Evolutionary conservation across 2,888 invertebrate species (phyloP).

Genomic region (Himalopsyche anomala): DNA sequence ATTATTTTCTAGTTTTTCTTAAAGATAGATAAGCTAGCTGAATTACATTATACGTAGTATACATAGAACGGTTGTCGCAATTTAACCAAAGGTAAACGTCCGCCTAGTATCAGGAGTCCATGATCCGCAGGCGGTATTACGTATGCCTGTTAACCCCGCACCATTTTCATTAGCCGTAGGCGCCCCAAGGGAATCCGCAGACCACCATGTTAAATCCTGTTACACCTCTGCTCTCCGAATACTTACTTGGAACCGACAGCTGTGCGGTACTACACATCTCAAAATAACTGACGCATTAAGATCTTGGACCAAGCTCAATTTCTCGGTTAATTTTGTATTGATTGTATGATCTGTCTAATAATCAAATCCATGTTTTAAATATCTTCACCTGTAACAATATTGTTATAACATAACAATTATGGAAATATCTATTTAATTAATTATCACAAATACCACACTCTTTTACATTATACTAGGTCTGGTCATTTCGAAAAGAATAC

Average conservation of each 20-base stretch:
- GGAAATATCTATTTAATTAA: too few species aligned
- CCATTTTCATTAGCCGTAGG: conserved; percentile 62
- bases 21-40: not conserved
- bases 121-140: conserved; percentile 53
- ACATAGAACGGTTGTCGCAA: conserved; percentile 1
- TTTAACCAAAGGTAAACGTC: conserved; percentile 51
- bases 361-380: too few species aligned
- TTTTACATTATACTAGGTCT: too few species aligned
- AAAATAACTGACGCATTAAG: not conserved
- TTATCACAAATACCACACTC: too few species aligned
- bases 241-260: not conserved
- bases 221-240: conserved; percentile 35
- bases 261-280: not conserved
- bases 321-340: too few species aligned
- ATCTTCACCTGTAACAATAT: too few species aligned
- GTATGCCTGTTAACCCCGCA: conserved; percentile 56
- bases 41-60: not conserved
- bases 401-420: too few species aligned
- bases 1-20: too few species aligned
- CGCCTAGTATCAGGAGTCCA: conserved; percentile 50
- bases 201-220: conserved; percentile 61
- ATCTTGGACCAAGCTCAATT: not conserved
- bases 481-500: too few species aligned
- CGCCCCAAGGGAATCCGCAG: conserved; percentile 56
- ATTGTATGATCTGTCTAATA: too few species aligned